Percentiles rank a stretch among this genome's conserved stretches.
These are phyloP conservation scores for Eupeodes luniger DNA, from an alignment of 2,888 invertebrate species.

Conservation along the genomic window DNA sequence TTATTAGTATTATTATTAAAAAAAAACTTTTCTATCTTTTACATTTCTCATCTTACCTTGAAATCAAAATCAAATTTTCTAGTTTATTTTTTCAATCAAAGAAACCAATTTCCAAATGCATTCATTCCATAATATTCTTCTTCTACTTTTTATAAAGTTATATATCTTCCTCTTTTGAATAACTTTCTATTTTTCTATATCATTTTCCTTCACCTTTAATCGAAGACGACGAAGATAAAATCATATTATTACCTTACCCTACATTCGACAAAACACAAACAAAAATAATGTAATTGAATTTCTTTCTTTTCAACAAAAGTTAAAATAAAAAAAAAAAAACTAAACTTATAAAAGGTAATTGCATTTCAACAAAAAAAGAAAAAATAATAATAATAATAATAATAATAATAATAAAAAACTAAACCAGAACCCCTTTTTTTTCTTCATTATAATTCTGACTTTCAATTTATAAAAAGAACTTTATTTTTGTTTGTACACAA, in stretches of 20 bases:
- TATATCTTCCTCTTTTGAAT: constrained; percentile 4
- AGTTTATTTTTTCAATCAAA: neutral
- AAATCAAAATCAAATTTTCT: neutral
- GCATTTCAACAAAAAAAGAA: constrained; percentile 54
- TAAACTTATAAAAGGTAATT: constrained; percentile 17
- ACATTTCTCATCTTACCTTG: neutral
- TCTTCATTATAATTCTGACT: constrained; percentile 55
- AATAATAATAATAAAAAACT: constrained; percentile 40
- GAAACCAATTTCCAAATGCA: neutral
- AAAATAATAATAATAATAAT: constrained; percentile 29
- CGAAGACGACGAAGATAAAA: constrained; percentile 12
- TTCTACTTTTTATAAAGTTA: neutral
- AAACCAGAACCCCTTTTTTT: neutral
- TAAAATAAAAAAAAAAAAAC: constrained; percentile 5
- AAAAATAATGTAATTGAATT: constrained; percentile 13
- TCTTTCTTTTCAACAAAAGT: neutral
- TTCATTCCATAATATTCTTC: neutral
- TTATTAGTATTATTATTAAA: neutral
- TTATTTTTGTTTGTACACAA: constrained; percentile 16
- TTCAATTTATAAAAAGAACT: constrained; percentile 55
- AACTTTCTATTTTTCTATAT: neutral
- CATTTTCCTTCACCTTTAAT: constrained; percentile 4
- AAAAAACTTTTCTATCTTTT: neutral
- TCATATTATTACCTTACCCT: constrained; percentile 15
- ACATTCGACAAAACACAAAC: neutral